Conservation (phyloP, 2,797 vertebrate species). For the Poeciliopsis turneri region DNA sequence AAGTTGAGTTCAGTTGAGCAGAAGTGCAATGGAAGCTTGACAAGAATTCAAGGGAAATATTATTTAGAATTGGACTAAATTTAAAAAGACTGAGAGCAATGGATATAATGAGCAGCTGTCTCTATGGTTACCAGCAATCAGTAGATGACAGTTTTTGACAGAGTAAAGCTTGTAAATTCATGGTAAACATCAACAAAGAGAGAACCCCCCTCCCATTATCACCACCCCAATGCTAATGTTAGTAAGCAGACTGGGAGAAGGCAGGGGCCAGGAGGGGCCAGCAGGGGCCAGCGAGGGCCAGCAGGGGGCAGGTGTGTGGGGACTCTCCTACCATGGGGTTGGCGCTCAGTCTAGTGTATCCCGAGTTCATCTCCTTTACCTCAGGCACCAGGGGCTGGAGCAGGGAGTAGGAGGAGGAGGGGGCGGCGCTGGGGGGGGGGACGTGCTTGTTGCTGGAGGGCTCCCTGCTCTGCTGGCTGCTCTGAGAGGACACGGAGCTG, state of each 20-base stretch:
- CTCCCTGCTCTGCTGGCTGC: conserved; percentile 77
- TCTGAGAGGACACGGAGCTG: conserved; percentile 76
- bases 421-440: conserved; percentile 66
- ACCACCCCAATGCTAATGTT: conserved; percentile 41
- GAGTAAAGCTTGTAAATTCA: not conserved
- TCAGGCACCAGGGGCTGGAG: conserved; percentile 80
- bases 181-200: not conserved
- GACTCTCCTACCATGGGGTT: conserved; percentile 79
- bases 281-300: conserved; percentile 44
- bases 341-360: conserved; percentile 82
- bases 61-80: conserved; percentile 25
- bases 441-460: conserved; percentile 76
- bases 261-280: conserved; percentile 44
- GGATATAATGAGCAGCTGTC: conserved; percentile 14
- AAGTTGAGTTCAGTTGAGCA: not conserved
- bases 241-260: conserved; percentile 59
- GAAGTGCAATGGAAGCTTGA: not conserved
- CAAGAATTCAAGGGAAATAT: not conserved
- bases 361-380: conserved; percentile 81
- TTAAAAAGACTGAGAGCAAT: not conserved
- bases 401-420: conserved; percentile 78
- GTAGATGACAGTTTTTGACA: not conserved
- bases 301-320: conserved; percentile 39
- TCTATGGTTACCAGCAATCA: not conserved
- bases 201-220: conserved; percentile 7